Base-by-base conservation (phyloP, 2,888 invertebrate species). In the Amphiduros pacificus region DNA sequence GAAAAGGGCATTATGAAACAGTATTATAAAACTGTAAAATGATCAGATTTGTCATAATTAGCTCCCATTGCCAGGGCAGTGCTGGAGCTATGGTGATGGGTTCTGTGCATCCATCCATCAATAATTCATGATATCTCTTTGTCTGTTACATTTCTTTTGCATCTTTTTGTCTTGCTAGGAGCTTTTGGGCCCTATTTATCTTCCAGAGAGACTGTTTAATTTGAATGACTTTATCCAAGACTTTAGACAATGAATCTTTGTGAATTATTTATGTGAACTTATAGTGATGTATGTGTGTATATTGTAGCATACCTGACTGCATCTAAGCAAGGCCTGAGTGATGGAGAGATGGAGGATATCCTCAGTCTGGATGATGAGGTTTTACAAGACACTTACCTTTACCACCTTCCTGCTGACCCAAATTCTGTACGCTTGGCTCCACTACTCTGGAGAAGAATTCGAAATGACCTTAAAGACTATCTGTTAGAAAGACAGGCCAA, bases 321-420 rank as follows among this genome's bases (percentile, higher is more conserved):
- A 6, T 68, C 74, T 0, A 62, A 55, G 27, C 67, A 69, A 29
- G 77, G 77, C 0, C 59, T 75, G 26, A 70, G 68, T 14, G 67
- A 70, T 26, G 27, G 61, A 5, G 77, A 78, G 60, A 68, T 78
- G 56, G 77, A 77, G 60, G 76, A 77, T 57, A 28, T 78, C 5
- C 65, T 77, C 41, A 77, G 76, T 4, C 62, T 75, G 29, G 77
- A 76, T 63, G 74, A 78, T 65, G 74, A 75, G 58, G 74, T 74
- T 6, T 68, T 78, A 4, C 76, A 77, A 63, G 76, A 77, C 60
- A 70, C 73, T 11, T 78, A 74, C 68, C 63, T 76, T 6, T 71
- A 74, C 60, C 77, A 77, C 59, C 70, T 76, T 9, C 78, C 78
- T 4, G 75, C 77, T 9, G 71, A 74, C 64, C 66, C 69, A 2